These are phyloP conservation scores for Agelas oroides DNA, from an alignment of 37 sponge, comb jelly and placozoan genomes.

Conservation along the genomic window DNA sequence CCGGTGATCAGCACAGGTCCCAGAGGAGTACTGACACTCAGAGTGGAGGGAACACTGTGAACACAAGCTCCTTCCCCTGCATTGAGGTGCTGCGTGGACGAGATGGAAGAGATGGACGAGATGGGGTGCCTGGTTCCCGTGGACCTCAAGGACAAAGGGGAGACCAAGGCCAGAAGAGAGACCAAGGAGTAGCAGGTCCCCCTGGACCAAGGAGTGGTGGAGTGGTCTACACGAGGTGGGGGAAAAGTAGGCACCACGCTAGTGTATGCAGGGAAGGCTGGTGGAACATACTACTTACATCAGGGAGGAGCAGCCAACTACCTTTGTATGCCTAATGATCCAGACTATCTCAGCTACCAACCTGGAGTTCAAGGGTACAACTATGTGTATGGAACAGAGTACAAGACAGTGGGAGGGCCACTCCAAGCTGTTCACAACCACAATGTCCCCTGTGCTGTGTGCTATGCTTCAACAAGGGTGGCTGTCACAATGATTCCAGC, in stretches of 20 bases:
- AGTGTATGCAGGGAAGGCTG: conserved; percentile 12
- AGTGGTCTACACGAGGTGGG: conserved; percentile 33
- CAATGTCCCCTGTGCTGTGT: conserved; percentile 64
- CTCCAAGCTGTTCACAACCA: not conserved
- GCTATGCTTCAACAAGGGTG: conserved; percentile 36
- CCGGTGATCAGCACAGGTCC: no score
- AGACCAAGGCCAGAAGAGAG: no score
- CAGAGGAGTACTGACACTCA: not conserved
- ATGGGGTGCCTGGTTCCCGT: not conserved
- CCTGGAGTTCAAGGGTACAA: conserved; percentile 17
- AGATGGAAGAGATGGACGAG: no score
- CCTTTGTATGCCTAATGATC: conserved; percentile 12
- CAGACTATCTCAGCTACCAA: conserved; percentile 27
- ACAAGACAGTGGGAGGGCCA: not conserved
- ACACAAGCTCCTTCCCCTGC: not conserved
- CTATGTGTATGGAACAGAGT: conserved; percentile 41
- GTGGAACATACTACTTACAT: not conserved
- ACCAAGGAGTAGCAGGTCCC: not conserved
- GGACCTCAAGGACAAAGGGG: not conserved
- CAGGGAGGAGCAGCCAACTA: conserved; percentile 17
- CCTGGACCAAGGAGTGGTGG: conserved; percentile 25
- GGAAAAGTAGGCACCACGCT: conserved; percentile 6
- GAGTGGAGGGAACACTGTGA: not conserved
- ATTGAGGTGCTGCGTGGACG: conserved; percentile 3
- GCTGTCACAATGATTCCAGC: conserved; percentile 56